A percentile compares a stretch with the other conserved stretches of the same genome.
Evolutionary conservation across 2,888 invertebrate genomes (phyloP).

Genomic region (Dascillus cervinus): DNA sequence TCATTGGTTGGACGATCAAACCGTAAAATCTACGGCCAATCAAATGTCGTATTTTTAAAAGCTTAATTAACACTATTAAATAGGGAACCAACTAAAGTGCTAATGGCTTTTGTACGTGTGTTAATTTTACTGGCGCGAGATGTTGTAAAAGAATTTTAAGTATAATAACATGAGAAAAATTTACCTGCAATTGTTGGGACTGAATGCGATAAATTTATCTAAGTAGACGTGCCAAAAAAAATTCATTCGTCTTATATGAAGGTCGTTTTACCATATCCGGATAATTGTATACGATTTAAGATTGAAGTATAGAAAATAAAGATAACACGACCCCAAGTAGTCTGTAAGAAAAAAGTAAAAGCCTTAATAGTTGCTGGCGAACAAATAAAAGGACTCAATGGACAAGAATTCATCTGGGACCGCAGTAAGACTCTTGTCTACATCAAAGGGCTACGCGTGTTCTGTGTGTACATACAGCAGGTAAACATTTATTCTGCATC

Average conservation of each 20-base stretch:
- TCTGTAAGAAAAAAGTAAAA: constrained; percentile 7
- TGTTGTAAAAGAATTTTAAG: no score
- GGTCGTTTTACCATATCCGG: no score
- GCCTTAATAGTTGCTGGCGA: constrained; percentile 11
- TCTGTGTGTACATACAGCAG: constrained; percentile 5
- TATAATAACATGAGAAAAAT: no score
- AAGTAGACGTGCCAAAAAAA: no score
- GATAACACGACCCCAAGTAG: background rate
- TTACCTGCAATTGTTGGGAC: no score
- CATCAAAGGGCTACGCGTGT: constrained; percentile 7
- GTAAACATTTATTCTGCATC: constrained; percentile 8
- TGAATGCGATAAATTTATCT: no score
- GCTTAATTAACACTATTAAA: constrained; percentile 15
- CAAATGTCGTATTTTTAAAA: constrained; percentile 13
- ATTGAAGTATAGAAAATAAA: background rate
- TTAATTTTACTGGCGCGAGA: constrained; percentile 6
- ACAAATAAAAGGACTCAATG: constrained; percentile 17
- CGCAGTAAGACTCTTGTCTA: background rate
- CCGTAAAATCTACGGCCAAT: constrained; percentile 19
- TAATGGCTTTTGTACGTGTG: constrained; percentile 12
- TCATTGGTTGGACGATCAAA: constrained; percentile 15
- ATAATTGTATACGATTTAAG: background rate
- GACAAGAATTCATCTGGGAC: constrained; percentile 9
- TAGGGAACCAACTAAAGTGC: constrained; percentile 12
- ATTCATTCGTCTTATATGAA: no score